These are phyloP conservation scores for Acromyrmex heyeri DNA, from an alignment of 1,140 invertebrate species.

Conservation along the genomic window DNA sequence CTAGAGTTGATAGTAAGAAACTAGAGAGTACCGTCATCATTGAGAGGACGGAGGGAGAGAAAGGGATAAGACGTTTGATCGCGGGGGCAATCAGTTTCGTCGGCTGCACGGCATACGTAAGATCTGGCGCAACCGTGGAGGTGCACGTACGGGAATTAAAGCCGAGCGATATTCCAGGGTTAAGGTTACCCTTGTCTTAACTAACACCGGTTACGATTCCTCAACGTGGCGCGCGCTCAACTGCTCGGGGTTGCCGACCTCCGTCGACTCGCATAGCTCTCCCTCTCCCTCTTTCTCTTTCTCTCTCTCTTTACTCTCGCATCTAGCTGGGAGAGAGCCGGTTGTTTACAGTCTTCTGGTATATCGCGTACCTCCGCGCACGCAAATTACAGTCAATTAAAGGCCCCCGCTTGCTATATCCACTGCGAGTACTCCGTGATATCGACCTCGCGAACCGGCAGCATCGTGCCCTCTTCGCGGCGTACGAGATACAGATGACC, in stretches of 20 bases:
- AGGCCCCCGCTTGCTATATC: conserved; percentile 71
- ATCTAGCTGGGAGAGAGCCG: conserved; percentile 64
- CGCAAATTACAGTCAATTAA: conserved; percentile 83
- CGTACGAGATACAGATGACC: conserved; percentile 22
- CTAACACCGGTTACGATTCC: conserved; percentile 70
- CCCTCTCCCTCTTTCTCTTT: conserved; percentile 12
- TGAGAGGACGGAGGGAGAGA: not conserved
- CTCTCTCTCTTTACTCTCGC: conserved; percentile 41
- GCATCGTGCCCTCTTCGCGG: conserved; percentile 24
- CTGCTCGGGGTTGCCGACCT: conserved; percentile 74
- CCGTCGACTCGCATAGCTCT: conserved; percentile 33
- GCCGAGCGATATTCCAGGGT: conserved; percentile 77
- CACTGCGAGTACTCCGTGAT: conserved; percentile 65
- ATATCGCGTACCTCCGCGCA: conserved; percentile 78
- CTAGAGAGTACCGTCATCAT: not conserved
- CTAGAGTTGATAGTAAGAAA: not conserved
- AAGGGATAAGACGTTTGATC: conserved; percentile 57
- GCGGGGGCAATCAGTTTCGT: conserved; percentile 27
- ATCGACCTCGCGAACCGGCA: conserved; percentile 64
- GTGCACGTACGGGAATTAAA: conserved; percentile 61
- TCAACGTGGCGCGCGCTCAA: conserved; percentile 37
- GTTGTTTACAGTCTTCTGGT: conserved; percentile 79
- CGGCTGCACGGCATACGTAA: conserved; percentile 27
- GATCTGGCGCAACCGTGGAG: conserved; percentile 21
- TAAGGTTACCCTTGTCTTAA: conserved; percentile 75